Evolutionary conservation across 2,113 vertebrate genomes (phyloP), one percentile per base, ranked within the genome.

Genomic region (Cynoglossus semilaevis): DNA sequence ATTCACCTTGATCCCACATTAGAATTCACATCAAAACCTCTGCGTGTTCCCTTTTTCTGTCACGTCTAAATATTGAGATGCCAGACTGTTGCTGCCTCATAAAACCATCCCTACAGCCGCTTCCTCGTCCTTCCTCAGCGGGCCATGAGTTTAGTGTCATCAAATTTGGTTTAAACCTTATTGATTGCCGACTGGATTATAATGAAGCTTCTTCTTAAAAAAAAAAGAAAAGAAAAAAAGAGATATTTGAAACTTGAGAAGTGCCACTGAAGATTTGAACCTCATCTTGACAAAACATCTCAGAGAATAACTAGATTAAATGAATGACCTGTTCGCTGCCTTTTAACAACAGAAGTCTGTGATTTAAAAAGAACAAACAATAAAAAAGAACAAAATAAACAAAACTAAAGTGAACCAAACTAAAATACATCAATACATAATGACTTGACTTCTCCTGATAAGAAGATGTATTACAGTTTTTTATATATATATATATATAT

Each of bases 11-110:
- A 61, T 57, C 17, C 48, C 11, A 1, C 15, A 54, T 50, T 18
- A 44, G 59, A 72, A 72, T 63, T 59, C 8, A 41, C 45, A 38
- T 43, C 13, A 43, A 18, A 58, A 42, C 43, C 11, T 51, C 36
- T 51, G 48, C 29, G 22, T 9, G 13, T 35, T 63, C 40, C 15
- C 15, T n/a, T 35, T 14, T 16, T 15, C 13, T 56, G 14, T 50
- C 43, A n/a, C 34, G 40, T 46, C 4, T 16, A 51, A 57, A 37
- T 18, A 11, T 29, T 22, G 12, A 7, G 18, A 43, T 56, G 41
- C 45, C 22, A 44, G 60, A 41, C 13, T 40, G 42, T 36, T 45
- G 12, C 46, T 46, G 34, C 9, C 47, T 53, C 47, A 18, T 16
- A 40, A 7, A 58, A n/a, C n/a, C 18, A 11, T 50, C 16, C 8